Conservation (phyloP, 2,888 invertebrate genomes). For the Hypolimnas misippus region DNA sequence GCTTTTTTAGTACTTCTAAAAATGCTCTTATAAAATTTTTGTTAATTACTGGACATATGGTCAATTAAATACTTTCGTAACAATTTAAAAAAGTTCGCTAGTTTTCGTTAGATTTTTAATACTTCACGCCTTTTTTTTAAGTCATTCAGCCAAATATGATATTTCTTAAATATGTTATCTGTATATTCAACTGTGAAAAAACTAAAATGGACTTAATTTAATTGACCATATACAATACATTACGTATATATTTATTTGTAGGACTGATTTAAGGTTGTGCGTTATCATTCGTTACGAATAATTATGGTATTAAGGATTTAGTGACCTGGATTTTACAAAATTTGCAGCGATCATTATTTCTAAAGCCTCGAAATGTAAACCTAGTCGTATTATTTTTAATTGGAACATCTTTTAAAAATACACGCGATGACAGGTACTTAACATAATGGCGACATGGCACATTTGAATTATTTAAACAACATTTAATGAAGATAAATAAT, state of each 20-base stretch:
- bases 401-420: constrained; percentile 26
- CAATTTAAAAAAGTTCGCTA: neutral
- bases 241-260: constrained; percentile 40
- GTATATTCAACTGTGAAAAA: too few relatives aligned
- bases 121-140: too few relatives aligned
- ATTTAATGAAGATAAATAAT: neutral
- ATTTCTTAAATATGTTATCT: too few relatives aligned
- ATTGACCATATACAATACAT: constrained; percentile 39
- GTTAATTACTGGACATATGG: constrained; percentile 23
- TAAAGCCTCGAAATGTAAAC: constrained; percentile 11
- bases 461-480: neutral
- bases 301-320: constrained; percentile 12
- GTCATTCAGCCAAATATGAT: too few relatives aligned
- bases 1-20: constrained; percentile 32
- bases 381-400: constrained; percentile 21
- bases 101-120: neutral
- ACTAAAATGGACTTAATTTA: constrained; percentile 22
- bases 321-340: constrained; percentile 28
- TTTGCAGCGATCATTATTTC: constrained; percentile 16
- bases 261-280: constrained; percentile 66
- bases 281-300: constrained; percentile 52
- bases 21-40: constrained; percentile 37
- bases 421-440: neutral
- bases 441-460: neutral
- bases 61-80: constrained; percentile 25